Evolutionary conservation across 2,113 vertebrate genomes (phyloP).

Genomic region (Hiodon alosoides): DNA sequence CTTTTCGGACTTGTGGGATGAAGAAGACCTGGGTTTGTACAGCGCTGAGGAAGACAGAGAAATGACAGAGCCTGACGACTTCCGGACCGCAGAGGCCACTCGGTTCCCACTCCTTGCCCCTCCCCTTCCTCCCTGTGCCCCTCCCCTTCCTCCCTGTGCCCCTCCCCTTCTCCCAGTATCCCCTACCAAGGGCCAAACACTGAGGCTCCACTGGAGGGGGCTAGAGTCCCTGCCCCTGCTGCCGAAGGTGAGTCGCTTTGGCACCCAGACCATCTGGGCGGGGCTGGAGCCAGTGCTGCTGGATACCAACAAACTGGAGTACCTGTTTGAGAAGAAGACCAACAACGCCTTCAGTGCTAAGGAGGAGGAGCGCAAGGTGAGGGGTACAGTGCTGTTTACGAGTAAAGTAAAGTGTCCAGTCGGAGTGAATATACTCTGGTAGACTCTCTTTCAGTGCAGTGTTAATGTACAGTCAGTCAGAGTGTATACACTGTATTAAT

Average conservation of each 20-base stretch:
- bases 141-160: constrained; percentile 22
- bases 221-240: constrained; percentile 51
- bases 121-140: constrained; percentile 25
- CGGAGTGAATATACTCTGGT: background rate
- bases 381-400: background rate
- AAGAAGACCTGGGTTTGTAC: constrained; percentile 51
- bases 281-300: constrained; percentile 53
- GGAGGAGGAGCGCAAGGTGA: constrained; percentile 46
- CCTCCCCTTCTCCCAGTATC: background rate
- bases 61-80: background rate
- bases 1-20: constrained; percentile 70
- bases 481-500: background rate
- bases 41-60: constrained; percentile 42
- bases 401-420: too few species aligned
- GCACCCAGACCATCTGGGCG: constrained; percentile 63
- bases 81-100: background rate
- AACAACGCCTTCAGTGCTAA: constrained; percentile 34
- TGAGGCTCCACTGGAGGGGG: constrained; percentile 66
- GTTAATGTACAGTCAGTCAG: background rate
- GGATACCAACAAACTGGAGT: constrained; percentile 55
- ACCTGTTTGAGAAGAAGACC: constrained; percentile 59
- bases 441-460: background rate
- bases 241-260: constrained; percentile 62
- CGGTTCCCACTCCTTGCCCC: background rate
- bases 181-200: constrained; percentile 36